phyloP scores from a whole-genome alignment of 2,797 vertebrate genomes.

The Pseudochromis fuscus region DNA sequence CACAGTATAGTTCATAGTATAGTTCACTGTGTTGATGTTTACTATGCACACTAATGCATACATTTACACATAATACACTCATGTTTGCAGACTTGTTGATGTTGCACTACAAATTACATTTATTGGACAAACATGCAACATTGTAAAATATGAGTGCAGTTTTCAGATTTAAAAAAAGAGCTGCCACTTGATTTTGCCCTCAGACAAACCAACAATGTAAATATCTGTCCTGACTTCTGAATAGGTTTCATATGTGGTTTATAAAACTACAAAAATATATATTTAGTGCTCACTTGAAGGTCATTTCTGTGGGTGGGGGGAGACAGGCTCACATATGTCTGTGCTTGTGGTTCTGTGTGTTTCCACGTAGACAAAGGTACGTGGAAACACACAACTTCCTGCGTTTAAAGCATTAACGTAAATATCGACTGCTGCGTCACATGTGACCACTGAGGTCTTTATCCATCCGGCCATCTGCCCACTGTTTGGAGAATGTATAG shows the following conservation, averaged over 20 bases:
- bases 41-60: no score
- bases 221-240: conserved; percentile 20
- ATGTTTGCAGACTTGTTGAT: no score
- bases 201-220: no score
- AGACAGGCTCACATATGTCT: neutral
- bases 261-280: conserved; percentile 14
- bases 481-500: no score
- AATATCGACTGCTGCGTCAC: neutral
- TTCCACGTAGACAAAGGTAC: conserved; percentile 39
- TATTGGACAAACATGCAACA: no score
- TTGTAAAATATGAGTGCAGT: no score
- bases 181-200: no score
- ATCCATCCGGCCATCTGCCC: neutral
- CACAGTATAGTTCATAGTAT: no score
- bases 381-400: conserved; percentile 27
- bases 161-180: no score
- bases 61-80: no score
- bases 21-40: no score
- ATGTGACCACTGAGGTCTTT: neutral
- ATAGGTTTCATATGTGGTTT: conserved; percentile 11
- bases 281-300: conserved; percentile 32
- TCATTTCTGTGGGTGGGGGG: conserved; percentile 59
- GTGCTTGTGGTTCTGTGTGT: conserved; percentile 19
- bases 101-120: no score
- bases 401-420: conserved; percentile 10